These are phyloP conservation scores for Rhimphoctona megacephalus DNA, from an alignment of 2,888 invertebrate species.

Conservation along the genomic window DNA sequence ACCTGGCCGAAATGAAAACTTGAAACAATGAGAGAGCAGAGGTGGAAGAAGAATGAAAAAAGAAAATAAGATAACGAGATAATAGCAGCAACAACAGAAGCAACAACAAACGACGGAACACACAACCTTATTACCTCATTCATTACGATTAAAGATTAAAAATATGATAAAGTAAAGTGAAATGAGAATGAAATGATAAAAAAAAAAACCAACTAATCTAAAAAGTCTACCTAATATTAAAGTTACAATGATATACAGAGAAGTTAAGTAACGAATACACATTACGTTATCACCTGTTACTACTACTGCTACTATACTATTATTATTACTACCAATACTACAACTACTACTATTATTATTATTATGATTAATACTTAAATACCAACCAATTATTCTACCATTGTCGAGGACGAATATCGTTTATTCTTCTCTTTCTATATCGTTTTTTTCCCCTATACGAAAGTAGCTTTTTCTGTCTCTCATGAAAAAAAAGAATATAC, in stretches of 20 bases:
- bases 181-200: conserved; percentile 73
- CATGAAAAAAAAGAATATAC: conserved; percentile 42
- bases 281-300: conserved; percentile 80
- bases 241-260: conserved; percentile 83
- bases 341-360: conserved; percentile 75
- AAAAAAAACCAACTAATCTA: conserved; percentile 76
- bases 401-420: conserved; percentile 54
- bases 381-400: conserved; percentile 63
- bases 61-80: conserved; percentile 73
- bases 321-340: conserved; percentile 77
- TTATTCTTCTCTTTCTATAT: conserved; percentile 53
- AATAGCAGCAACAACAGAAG: conserved; percentile 65
- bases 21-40: conserved; percentile 34
- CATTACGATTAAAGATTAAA: conserved; percentile 83
- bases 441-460: conserved; percentile 3
- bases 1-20: conserved; percentile 34
- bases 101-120: conserved; percentile 74
- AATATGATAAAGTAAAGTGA: conserved; percentile 75
- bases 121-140: conserved; percentile 85
- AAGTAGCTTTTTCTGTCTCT: conserved; percentile 63
- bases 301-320: conserved; percentile 75
- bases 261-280: conserved; percentile 81
- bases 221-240: conserved; percentile 84
- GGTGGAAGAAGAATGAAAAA: conserved; percentile 45
- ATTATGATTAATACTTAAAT: conserved; percentile 70